Conservation (phyloP, 1,140 invertebrate genomes). For the Phymorhynchus buccinoides region DNA sequence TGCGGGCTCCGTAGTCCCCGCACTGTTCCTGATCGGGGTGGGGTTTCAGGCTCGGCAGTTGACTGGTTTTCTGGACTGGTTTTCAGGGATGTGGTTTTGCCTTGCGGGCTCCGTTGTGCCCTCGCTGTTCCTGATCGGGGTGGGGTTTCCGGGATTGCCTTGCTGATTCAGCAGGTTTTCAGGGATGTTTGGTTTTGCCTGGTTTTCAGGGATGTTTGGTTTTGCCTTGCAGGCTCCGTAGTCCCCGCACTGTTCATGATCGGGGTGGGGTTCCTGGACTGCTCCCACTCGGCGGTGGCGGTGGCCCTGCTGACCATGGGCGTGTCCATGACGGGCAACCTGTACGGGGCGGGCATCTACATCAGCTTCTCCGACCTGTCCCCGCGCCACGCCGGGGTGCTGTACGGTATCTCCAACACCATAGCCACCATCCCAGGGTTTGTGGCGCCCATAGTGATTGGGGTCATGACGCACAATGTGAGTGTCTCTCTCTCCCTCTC, state of each 20-base stretch:
- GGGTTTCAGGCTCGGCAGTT: no score
- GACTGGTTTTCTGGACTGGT: no score
- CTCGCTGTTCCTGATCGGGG: no score
- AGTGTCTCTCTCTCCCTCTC: no score
- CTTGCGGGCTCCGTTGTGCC: no score
- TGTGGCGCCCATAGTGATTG: constrained; percentile 63
- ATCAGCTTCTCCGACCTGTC: constrained; percentile 43
- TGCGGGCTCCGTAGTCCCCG: no score
- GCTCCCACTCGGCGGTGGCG: constrained; percentile 29
- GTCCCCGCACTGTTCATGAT: constrained; percentile 42
- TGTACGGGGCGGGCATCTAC: constrained; percentile 42
- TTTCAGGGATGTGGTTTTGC: no score
- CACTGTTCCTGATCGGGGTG: no score
- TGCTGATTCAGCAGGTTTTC: no score
- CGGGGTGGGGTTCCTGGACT: constrained; percentile 43
- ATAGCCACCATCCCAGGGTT: constrained; percentile 66
- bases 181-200: no score
- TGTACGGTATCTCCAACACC: constrained; percentile 71
- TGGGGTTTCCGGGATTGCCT: no score
- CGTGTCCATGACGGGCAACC: constrained; percentile 39
- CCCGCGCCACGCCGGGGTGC: constrained; percentile 58
- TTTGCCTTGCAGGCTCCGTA: constrained; percentile 44
- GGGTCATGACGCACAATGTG: constrained; percentile 61
- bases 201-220: no score
- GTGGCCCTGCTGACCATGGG: constrained; percentile 39